Base-by-base conservation (phyloP, 2,797 vertebrate species). In the Streptopelia turtur region DNA sequence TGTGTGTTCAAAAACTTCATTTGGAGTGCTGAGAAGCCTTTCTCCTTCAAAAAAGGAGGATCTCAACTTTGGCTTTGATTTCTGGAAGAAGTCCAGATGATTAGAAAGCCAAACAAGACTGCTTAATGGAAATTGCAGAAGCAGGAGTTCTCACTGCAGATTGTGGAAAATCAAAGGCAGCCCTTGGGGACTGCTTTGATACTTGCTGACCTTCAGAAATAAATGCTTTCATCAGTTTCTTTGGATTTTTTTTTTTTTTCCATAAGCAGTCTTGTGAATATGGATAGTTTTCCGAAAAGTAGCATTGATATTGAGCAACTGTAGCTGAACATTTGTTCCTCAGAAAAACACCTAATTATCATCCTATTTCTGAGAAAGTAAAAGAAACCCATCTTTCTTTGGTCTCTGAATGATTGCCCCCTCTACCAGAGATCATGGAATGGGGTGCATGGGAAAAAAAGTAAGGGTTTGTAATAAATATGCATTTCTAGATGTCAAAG, bases 71-170 rank as follows among this genome's bases (percentile, higher is more conserved):
- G 87, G 50, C 94, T 94, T 87, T 70, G 78, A 56, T 92, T 95
- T 92, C 60, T 97, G 95, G 96, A 95, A 63, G 47, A 90, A 77
- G 66, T 96, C 94, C 96, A 96, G 88, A 66, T 77, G 86, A 92
- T 95, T 90, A 93, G 92, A 93, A 95, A 94, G 90, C 86, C 92
- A 95, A 96, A 95, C 92, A 95, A 50, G 60, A 82, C 75, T 89
- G 71, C 83, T 90, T 95, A 95, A 95, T 95, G 86, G 81, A 95
- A 94, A 96, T 60, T 94, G 88, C 86, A 94, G 86, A 94, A 90
- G 59, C 77, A 82, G 61, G 75, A 90, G 88, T 94, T 93, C 75
- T 95, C 74, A 53, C n/a, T 84, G 88, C 92, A 89, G 86, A 63
- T 22, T 92, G 70, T 91, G 45, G 53, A 85, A 95, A 95, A 93